Base-by-base conservation (phyloP, 2,888 invertebrate genomes). In the Xestia sexstrigata region DNA sequence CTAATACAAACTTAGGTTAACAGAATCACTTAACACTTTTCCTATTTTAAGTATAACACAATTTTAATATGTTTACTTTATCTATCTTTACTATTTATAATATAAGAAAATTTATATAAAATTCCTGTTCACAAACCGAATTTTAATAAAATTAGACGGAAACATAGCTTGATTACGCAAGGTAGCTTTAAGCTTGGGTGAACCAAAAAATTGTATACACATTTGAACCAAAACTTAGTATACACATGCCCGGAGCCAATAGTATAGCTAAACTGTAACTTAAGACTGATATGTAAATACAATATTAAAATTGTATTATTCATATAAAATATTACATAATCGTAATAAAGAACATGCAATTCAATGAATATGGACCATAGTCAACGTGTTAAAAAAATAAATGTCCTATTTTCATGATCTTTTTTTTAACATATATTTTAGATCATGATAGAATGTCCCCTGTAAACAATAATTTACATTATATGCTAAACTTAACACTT, bases 11-110 rank as follows among this genome's bases (percentile, higher is more conserved):
- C 42, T 49, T 69, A 74, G 17, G 3, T 58, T 42, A 45, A 62
- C 67, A 74, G 71, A 78, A 77, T 78, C 86, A 90, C 90, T 89
- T 84, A 91, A 90, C 92, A 92, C 83, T 89, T 91, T 91, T 87
- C 90, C 78, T 89, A 88, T 88, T 85, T 79, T 76, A 74, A 72
- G 52, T 75, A 89, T 89, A 89, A 90, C 89, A 89, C 92, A 91
- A 91, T 88, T 88, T 88, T 88, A 90, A 92, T 84, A 90, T 88
- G 78, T 55, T 65, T 55, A 55, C 52, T 4, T 55, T 52, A 67
- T 62, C 15, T 30, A 35, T 42, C 11, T 55, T 23, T 75, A 13
- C 3, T 30, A 15, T 66, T 58, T n/a, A 39, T 15, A 52, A 30
- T 9, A 26, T 35, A 4, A 35, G 2, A 20, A 42, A 20, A 63